phyloP scores from a whole-genome alignment of 2,797 vertebrate species.

The Sebastes melanostomus region DNA sequence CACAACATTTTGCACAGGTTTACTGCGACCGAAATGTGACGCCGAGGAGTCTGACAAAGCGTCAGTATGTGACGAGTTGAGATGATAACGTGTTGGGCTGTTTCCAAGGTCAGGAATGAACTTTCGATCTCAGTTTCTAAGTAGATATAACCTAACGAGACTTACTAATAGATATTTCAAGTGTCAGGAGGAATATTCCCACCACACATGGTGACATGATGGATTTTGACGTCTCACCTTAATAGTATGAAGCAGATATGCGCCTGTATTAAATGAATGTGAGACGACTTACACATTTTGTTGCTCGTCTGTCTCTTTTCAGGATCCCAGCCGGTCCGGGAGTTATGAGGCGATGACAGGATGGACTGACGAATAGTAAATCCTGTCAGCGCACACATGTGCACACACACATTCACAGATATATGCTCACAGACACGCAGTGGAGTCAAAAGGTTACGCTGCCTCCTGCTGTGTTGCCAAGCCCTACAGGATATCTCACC shows the following conservation, averaged over 20 bases:
- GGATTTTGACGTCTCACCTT: not conserved
- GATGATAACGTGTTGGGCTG: no score
- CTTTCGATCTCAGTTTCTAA: not conserved
- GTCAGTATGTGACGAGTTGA: no score
- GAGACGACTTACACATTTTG: constrained; percentile 4
- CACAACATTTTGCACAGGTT: not conserved
- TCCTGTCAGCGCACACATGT: constrained; percentile 59
- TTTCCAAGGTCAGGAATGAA: no score
- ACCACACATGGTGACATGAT: not conserved
- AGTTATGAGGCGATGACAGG: constrained; percentile 63
- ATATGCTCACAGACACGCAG: constrained; percentile 32
- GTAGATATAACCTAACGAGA: not conserved
- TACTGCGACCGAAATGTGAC: no score
- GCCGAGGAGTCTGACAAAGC: no score
- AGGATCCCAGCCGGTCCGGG: not conserved
- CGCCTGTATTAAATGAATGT: not conserved
- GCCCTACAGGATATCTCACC: constrained; percentile 58
- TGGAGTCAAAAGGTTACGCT: constrained; percentile 35
- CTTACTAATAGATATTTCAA: not conserved
- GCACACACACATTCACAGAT: constrained; percentile 28
- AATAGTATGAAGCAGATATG: not conserved
- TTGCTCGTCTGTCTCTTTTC: constrained; percentile 21
- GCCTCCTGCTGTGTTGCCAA: constrained; percentile 54
- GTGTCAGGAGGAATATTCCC: not conserved
- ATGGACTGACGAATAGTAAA: constrained; percentile 54